Base-by-base conservation (phyloP, 2,888 invertebrate species). In the Drosophila acutilabella region DNA sequence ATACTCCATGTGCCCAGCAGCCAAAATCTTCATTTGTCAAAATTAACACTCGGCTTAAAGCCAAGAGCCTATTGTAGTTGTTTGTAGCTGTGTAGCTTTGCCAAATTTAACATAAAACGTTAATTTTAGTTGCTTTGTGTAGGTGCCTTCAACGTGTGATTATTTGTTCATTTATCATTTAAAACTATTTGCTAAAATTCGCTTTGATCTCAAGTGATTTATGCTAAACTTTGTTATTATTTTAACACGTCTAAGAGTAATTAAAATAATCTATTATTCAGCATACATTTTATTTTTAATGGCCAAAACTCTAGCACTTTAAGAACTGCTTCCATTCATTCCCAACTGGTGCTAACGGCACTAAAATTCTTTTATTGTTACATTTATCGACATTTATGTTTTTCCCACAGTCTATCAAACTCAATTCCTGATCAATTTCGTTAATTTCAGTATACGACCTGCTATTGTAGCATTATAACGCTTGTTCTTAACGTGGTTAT, bases 11-110 rank as follows among this genome's bases (percentile, higher is more conserved):
- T 88, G 88, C 57, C 65, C 77, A 72, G 51, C 74, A 74, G 77
- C 71, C 78, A 73, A 87, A 83, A 71, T 71, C 78, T 80, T 87
- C 89, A 84, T 89, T 89, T 84, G 88, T 84, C 88, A 84, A 84
- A 84, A 89, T 83, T 83, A 84, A 89, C 89, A 87, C 87, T 67
- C 59, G 14, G 64, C 77, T 61, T 70, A 57, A 40, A 57, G 62
- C 58, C 60, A 64, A 78, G 16, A 64, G 53, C 26, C 50, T 10
- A 26, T 10, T 68, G 38, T 14, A 50, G 20, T 64, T 73, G 60
- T 53, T 38, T 20, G 13, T 45, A 16, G 16, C 42, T 40, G 26
- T 64, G 50, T 36, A 36, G 2, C 36, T 36, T 33, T 33, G 23
- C 33, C 11, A 33, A 10, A 33, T 33, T 11, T 36, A 30, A 8